Conservation (phyloP, 1,140 invertebrate species). For the Metaphire vulgaris region DNA sequence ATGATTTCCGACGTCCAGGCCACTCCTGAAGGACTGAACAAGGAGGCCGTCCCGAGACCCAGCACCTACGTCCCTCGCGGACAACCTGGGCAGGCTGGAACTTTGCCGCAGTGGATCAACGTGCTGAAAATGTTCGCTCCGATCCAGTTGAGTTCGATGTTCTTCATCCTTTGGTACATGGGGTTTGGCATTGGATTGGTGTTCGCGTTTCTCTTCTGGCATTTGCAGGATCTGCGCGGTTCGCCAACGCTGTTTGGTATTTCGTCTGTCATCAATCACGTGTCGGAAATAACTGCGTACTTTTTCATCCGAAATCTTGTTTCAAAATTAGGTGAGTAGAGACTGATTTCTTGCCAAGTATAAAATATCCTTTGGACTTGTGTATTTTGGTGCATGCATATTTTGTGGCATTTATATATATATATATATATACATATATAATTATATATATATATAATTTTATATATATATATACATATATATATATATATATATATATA, state of each 20-base stretch:
- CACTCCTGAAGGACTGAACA: not conserved
- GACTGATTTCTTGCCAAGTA: too few species aligned
- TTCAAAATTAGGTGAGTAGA: conserved; percentile 43
- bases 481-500: too few species aligned
- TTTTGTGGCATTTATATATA: not conserved
- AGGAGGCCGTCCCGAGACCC: not conserved
- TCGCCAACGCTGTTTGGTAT: conserved; percentile 95
- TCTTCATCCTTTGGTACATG: conserved; percentile 97
- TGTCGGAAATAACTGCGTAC: conserved; percentile 96
- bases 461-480: not conserved
- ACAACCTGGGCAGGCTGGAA: conserved; percentile 29
- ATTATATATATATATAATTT: too few species aligned
- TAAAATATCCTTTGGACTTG: too few species aligned
- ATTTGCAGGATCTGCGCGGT: conserved; percentile 91
- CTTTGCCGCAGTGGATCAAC: conserved; percentile 26
- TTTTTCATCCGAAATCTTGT: conserved; percentile 96
- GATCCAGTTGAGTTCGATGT: conserved; percentile 60
- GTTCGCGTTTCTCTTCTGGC: conserved; percentile 99
- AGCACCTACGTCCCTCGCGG: conserved; percentile 26
- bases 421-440: too few species aligned
- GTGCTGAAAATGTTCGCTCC: conserved; percentile 44
- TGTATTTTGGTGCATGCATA: too few species aligned
- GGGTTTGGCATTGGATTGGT: conserved; percentile 98
- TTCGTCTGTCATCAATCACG: conserved; percentile 96
- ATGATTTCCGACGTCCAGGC: not conserved